Conservation (phyloP, 2,797 vertebrate genomes). For the Chelmon rostratus region DNA sequence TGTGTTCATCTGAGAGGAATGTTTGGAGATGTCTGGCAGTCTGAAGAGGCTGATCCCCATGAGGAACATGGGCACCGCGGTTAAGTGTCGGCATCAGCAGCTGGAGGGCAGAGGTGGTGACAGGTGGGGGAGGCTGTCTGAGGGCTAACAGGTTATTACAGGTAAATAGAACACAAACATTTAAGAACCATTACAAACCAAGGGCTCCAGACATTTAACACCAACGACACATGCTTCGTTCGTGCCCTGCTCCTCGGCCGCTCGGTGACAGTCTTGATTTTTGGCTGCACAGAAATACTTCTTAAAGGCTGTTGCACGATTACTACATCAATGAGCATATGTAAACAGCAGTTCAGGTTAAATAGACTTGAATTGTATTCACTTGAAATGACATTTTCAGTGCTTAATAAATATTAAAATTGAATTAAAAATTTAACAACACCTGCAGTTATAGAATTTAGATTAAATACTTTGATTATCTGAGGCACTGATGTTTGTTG, state of each 20-base stretch:
- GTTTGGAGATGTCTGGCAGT: conserved; percentile 83
- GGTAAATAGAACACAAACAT: conserved; percentile 62
- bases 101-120: conserved; percentile 57
- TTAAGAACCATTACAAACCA: conserved; percentile 53
- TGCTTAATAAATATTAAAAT: conserved; percentile 82
- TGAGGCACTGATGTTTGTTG: conserved; percentile 83
- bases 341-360: conserved; percentile 82
- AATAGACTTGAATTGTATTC: conserved; percentile 74
- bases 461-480: conserved; percentile 82
- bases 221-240: conserved; percentile 65
- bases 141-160: conserved; percentile 47
- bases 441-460: conserved; percentile 78
- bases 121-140: conserved; percentile 26
- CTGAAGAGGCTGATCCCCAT: conserved; percentile 65
- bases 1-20: conserved; percentile 83
- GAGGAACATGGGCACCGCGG: conserved; percentile 47
- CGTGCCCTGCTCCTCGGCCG: conserved; percentile 46
- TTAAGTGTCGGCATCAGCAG: conserved; percentile 61
- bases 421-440: conserved; percentile 79
- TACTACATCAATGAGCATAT: conserved; percentile 72
- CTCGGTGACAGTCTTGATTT: conserved; percentile 33
- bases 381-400: conserved; percentile 77
- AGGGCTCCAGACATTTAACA: conserved; percentile 62
- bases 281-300: conserved; percentile 51
- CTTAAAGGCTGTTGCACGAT: conserved; percentile 75